Evolutionary conservation across 1,140 invertebrate genomes (phyloP).

Genomic region (Pararge aegeria): DNA sequence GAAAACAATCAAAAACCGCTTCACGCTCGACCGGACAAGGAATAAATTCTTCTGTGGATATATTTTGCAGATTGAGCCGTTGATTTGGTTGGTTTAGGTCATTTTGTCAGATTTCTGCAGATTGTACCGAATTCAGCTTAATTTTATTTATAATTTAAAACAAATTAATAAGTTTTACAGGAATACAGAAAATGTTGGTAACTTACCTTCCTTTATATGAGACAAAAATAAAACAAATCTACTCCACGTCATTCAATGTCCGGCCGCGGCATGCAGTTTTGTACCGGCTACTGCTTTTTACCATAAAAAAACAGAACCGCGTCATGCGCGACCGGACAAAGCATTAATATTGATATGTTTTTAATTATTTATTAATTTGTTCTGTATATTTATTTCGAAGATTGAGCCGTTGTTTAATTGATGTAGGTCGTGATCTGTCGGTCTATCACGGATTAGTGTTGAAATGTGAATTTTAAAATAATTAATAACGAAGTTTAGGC

Average conservation of each 20-base stretch:
- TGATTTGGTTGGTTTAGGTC: background rate
- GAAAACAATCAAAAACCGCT: too few relatives aligned
- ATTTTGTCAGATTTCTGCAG: too few relatives aligned
- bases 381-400: slow-evolving; percentile 42
- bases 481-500: too few relatives aligned
- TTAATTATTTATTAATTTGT: slow-evolving; percentile 55
- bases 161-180: too few relatives aligned
- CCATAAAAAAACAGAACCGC: slow-evolving; percentile 48
- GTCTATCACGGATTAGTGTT: too few relatives aligned
- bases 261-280: slow-evolving; percentile 57
- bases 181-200: slow-evolving; percentile 9
- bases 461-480: too few relatives aligned
- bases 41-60: too few relatives aligned
- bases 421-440: background rate
- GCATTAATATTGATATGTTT: slow-evolving; percentile 64
- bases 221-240: slow-evolving; percentile 42
- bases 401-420: slow-evolving; percentile 43
- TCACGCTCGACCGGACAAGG: too few relatives aligned
- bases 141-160: slow-evolving; percentile 15
- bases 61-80: too few relatives aligned
- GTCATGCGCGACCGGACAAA: slow-evolving; percentile 55
- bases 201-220: slow-evolving; percentile 30
- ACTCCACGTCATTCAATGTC: slow-evolving; percentile 65
- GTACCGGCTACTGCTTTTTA: slow-evolving; percentile 69
- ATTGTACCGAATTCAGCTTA: too few relatives aligned